Percentiles rank a stretch among this genome's conserved stretches.
phyloP scores from a whole-genome alignment of 2,797 vertebrate species.

The Acridotheres tristis region DNA sequence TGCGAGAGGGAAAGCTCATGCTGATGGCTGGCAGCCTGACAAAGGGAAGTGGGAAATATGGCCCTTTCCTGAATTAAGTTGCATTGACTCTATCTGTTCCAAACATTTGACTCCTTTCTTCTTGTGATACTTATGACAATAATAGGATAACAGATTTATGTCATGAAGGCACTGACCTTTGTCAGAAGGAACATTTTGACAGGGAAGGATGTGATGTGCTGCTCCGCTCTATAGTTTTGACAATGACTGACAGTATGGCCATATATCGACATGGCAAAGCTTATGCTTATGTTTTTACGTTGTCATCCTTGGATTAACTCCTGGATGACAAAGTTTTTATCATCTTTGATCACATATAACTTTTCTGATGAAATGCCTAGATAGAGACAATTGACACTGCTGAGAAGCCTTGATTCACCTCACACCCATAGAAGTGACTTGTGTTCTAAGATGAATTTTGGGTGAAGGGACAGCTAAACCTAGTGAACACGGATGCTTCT shows the following conservation, averaged over 20 bases:
- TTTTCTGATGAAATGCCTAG: constrained; percentile 42
- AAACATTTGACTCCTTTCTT: constrained; percentile 56
- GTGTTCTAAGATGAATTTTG: neutral
- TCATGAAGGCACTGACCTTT: constrained; percentile 71
- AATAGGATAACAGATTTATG: constrained; percentile 71
- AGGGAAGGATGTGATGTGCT: neutral
- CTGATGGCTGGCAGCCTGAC: constrained; percentile 25
- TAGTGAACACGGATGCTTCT: neutral
- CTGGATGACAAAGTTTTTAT: neutral
- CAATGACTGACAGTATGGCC: constrained; percentile 65
- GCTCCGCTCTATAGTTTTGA: constrained; percentile 30
- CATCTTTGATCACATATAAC: constrained; percentile 14
- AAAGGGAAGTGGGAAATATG: constrained; percentile 24
- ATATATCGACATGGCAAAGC: neutral
- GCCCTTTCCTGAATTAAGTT: constrained; percentile 17
- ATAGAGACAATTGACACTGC: neutral
- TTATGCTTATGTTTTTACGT: constrained; percentile 22
- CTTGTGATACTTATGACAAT: constrained; percentile 58
- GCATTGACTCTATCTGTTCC: constrained; percentile 29
- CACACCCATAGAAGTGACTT: neutral
- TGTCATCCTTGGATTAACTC: constrained; percentile 66
- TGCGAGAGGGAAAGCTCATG: neutral
- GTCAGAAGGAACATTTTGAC: constrained; percentile 67
- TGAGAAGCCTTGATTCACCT: neutral
- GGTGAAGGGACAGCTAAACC: neutral